Evolutionary conservation across 2,888 invertebrate species (phyloP).

Genomic region (Platycheirus albimanus): DNA sequence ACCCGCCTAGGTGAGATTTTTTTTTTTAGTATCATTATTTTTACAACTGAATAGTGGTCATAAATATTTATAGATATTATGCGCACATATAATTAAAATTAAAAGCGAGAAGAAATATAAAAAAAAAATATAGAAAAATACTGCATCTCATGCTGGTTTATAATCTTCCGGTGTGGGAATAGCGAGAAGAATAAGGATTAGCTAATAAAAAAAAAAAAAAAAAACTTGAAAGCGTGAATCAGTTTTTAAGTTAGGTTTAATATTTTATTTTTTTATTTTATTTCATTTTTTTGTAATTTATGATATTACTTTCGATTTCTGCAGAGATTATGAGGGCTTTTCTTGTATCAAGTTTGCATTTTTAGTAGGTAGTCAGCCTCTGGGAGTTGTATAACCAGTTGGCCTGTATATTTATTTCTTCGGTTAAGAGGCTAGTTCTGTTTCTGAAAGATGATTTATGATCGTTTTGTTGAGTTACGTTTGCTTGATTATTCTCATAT

Average conservation of each 20-base stretch:
- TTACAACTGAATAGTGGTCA: constrained; percentile 65
- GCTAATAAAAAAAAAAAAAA: constrained; percentile 36
- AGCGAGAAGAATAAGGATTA: constrained; percentile 59
- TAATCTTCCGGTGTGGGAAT: constrained; percentile 71
- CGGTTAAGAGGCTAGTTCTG: constrained; percentile 9
- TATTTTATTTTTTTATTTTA: constrained; percentile 30
- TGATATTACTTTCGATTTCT: constrained; percentile 57
- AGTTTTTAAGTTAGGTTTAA: constrained; percentile 1
- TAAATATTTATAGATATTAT: constrained; percentile 73
- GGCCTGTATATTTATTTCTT: constrained; percentile 14
- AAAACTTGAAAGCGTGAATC: constrained; percentile 35
- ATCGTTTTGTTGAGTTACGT: constrained; percentile 17
- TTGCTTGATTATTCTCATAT: constrained; percentile 17
- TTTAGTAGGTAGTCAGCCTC: not conserved
- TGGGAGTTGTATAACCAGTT: constrained; percentile 15
- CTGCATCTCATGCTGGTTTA: constrained; percentile 46
- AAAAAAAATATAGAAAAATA: too few species aligned
- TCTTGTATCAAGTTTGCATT: constrained; percentile 21
- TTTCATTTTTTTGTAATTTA: constrained; percentile 43
- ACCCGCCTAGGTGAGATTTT: constrained; percentile 67
- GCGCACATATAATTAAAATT: constrained; percentile 64
- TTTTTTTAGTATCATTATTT: constrained; percentile 30
- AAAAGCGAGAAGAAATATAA: constrained; percentile 18
- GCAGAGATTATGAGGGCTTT: constrained; percentile 26
- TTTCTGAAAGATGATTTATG: constrained; percentile 12